Percentiles rank a stretch among this genome's conserved stretches.
These are phyloP conservation scores for Alloscopus bannaensis DNA, from an alignment of 2,888 invertebrate species.

Conservation along the genomic window DNA sequence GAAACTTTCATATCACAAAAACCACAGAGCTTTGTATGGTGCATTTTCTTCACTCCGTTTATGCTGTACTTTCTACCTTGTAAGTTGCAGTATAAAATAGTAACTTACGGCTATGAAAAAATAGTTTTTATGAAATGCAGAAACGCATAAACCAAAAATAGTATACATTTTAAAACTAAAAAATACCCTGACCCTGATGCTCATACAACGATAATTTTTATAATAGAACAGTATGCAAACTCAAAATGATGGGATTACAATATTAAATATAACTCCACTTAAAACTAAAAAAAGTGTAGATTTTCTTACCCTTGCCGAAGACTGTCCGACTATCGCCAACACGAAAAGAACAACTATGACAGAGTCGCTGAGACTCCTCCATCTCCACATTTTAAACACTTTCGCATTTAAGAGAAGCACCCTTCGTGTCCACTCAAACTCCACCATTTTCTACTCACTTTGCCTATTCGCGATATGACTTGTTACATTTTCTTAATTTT, in stretches of 20 bases:
- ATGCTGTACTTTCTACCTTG: too few relatives aligned
- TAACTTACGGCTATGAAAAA: too few relatives aligned
- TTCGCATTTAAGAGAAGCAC: constrained; percentile 27
- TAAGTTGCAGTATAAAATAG: too few relatives aligned
- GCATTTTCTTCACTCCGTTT: too few relatives aligned
- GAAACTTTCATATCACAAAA: too few relatives aligned
- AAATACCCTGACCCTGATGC: neutral
- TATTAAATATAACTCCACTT: neutral
- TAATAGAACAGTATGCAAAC: neutral
- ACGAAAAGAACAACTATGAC: constrained; percentile 14
- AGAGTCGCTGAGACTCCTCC: constrained; percentile 19
- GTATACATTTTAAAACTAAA: neutral
- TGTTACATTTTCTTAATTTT: neutral
- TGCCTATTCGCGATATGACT: neutral
- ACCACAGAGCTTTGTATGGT: too few relatives aligned
- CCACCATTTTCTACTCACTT: constrained; percentile 16
- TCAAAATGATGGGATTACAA: neutral
- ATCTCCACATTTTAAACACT: constrained; percentile 56
- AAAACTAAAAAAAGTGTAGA: neutral
- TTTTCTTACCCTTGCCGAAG: constrained; percentile 29
- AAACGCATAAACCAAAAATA: neutral
- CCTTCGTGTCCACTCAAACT: constrained; percentile 37
- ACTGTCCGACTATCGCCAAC: constrained; percentile 3
- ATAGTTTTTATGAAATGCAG: neutral
- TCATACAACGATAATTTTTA: too few relatives aligned